Conservation (phyloP, 2,888 invertebrate species). For the Psylliodes chrysocephalus region DNA sequence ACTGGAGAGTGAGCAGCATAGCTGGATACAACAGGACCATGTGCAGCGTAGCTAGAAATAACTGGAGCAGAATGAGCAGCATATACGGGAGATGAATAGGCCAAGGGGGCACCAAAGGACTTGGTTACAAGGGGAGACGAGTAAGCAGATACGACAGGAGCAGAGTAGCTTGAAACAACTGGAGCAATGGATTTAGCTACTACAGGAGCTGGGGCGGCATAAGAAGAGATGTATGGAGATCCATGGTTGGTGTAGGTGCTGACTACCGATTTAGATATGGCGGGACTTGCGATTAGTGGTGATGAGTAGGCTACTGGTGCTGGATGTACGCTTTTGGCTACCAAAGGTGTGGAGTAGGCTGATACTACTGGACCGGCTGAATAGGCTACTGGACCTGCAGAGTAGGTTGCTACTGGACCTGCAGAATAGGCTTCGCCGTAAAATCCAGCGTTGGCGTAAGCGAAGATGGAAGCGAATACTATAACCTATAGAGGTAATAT, state of each 20-base stretch:
- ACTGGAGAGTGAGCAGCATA: no score
- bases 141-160: slow-evolving; percentile 66
- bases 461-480: no score
- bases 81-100: slow-evolving; percentile 48
- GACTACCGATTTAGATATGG: slow-evolving; percentile 65
- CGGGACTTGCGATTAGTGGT: slow-evolving; percentile 42
- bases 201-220: slow-evolving; percentile 36
- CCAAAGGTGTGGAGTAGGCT: slow-evolving; percentile 1
- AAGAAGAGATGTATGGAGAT: slow-evolving; percentile 63
- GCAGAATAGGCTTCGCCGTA: no score
- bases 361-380: slow-evolving; percentile 56
- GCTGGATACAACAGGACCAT: no score
- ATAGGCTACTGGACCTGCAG: no score
- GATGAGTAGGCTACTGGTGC: not conserved
- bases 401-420: no score
- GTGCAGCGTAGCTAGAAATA: slow-evolving; percentile 38
- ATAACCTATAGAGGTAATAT: no score
- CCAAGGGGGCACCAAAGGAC: not conserved
- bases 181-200: no score
- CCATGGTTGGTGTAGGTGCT: slow-evolving; percentile 62
- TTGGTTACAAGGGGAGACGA: slow-evolving; percentile 56
- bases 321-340: not conserved
- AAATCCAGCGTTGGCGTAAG: no score
- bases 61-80: slow-evolving; percentile 69
- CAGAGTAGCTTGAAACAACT: slow-evolving; percentile 39